phyloP scores from a whole-genome alignment of 2,113 vertebrate genomes.

The Agelaius phoeniceus region DNA sequence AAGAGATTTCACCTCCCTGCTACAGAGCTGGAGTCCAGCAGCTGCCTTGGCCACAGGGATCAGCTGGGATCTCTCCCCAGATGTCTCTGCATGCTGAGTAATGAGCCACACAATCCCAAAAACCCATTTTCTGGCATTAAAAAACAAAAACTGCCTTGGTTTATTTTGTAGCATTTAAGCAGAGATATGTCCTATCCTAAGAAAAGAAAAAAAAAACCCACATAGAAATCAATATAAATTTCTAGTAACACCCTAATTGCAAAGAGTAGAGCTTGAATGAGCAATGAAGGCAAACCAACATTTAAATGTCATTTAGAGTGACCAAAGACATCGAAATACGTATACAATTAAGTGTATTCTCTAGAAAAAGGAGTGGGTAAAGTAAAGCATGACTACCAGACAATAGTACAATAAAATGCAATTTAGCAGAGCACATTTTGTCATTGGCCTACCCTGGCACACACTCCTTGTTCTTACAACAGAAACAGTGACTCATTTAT shows the following conservation, averaged over 20 bases:
- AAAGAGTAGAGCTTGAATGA: background rate
- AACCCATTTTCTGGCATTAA: background rate
- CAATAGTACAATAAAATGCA: background rate
- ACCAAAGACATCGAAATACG: constrained; percentile 24
- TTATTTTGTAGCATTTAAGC: background rate
- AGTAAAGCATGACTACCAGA: background rate
- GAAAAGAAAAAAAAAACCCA: background rate
- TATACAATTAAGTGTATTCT: background rate
- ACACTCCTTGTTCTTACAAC: accelerated
- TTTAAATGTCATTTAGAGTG: background rate
- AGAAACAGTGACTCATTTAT: background rate
- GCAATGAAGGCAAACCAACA: background rate
- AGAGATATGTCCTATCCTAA: background rate
- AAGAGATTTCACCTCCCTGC: background rate
- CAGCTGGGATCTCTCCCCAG: background rate
- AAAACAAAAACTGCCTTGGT: background rate
- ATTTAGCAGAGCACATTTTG: background rate
- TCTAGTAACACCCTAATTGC: constrained; percentile 6
- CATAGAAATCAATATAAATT: constrained; percentile 18
- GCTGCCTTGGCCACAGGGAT: background rate
- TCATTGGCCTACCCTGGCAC: background rate
- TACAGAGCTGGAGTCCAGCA: background rate
- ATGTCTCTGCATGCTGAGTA: accelerated
- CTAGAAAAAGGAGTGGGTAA: background rate
- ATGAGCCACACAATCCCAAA: background rate